These are phyloP conservation scores for Rhinoderma darwinii DNA, from an alignment of 2,113 vertebrate genomes.

Conservation along the genomic window DNA sequence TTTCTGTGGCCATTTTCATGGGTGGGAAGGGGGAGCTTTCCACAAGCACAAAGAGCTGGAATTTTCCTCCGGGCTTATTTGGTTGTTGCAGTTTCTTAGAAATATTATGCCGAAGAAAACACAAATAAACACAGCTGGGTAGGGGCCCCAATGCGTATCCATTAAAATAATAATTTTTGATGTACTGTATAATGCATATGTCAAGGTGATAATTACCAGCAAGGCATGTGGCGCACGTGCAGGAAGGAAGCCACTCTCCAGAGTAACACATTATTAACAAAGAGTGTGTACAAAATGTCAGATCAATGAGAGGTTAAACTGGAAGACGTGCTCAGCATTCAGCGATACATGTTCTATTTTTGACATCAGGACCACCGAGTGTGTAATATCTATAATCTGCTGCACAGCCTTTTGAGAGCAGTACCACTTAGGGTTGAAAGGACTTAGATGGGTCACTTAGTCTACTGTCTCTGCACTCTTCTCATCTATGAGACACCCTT, in stretches of 20 bases:
- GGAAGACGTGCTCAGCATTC: neutral
- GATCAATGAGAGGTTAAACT: slow-evolving; percentile 29
- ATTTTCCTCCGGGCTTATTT: slow-evolving; percentile 57
- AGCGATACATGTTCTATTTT: slow-evolving; percentile 13
- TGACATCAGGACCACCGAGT: slow-evolving; percentile 21
- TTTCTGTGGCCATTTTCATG: slow-evolving; percentile 46
- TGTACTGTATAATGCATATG: slow-evolving; percentile 60
- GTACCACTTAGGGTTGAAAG: neutral
- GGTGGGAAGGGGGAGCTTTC: slow-evolving; percentile 39
- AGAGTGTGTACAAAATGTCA: slow-evolving; percentile 20
- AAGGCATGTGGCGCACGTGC: slow-evolving; percentile 30
- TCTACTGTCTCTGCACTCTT: neutral
- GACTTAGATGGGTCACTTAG: neutral
- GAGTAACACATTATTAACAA: slow-evolving; percentile 38
- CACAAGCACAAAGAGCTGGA: slow-evolving; percentile 27
- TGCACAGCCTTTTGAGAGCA: neutral
- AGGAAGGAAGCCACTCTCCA: slow-evolving; percentile 40
- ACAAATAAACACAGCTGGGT: slow-evolving; percentile 59
- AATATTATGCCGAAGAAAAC: slow-evolving; percentile 52
- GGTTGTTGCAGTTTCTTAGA: slow-evolving; percentile 55
- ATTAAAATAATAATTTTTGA: slow-evolving; percentile 60
- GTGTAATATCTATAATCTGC: slow-evolving; percentile 24
- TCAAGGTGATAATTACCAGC: slow-evolving; percentile 60
- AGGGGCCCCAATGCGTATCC: slow-evolving; percentile 46
- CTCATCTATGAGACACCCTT: neutral